phyloP scores from a whole-genome alignment of 2,888 invertebrate genomes.

The Athalia circularis region DNA sequence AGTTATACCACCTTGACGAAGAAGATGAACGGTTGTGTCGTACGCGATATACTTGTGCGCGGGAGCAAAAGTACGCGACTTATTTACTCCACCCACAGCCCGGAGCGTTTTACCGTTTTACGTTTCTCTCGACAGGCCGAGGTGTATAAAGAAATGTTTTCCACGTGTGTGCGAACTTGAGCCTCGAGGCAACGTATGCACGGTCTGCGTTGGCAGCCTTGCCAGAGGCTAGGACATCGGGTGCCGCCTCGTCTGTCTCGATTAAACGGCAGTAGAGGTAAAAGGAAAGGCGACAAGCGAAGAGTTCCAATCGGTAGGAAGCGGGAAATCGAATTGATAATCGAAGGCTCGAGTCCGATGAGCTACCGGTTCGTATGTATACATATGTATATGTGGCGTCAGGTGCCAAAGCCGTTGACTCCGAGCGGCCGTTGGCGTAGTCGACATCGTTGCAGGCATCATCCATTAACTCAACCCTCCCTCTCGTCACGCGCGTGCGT shows the following conservation, averaged over 20 bases:
- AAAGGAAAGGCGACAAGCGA: too few relatives aligned
- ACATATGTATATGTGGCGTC: slow-evolving; percentile 54
- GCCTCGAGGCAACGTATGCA: not conserved
- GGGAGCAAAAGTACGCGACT: too few relatives aligned
- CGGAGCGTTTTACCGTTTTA: too few relatives aligned
- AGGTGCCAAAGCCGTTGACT: slow-evolving; percentile 72
- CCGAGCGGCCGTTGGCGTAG: slow-evolving; percentile 66
- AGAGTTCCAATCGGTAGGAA: too few relatives aligned
- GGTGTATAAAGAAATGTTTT: not conserved
- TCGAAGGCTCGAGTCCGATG: too few relatives aligned
- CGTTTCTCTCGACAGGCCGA: too few relatives aligned
- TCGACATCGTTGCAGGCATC: slow-evolving; percentile 44
- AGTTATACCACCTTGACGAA: too few relatives aligned
- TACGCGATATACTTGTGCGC: not conserved
- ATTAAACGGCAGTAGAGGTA: slow-evolving; percentile 1
- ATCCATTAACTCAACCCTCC: slow-evolving; percentile 23
- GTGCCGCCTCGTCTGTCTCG: slow-evolving; percentile 27
- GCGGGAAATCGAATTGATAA: too few relatives aligned
- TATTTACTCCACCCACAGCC: too few relatives aligned
- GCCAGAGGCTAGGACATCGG: slow-evolving; percentile 28
- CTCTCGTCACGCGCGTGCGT: slow-evolving; percentile 43
- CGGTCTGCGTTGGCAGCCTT: slow-evolving; percentile 24
- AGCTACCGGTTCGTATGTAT: too few relatives aligned
- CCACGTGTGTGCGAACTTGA: not conserved
- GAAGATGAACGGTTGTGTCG: not conserved